phyloP scores from a whole-genome alignment of 2,797 vertebrate species.

The Lophotriccus pileatus region DNA sequence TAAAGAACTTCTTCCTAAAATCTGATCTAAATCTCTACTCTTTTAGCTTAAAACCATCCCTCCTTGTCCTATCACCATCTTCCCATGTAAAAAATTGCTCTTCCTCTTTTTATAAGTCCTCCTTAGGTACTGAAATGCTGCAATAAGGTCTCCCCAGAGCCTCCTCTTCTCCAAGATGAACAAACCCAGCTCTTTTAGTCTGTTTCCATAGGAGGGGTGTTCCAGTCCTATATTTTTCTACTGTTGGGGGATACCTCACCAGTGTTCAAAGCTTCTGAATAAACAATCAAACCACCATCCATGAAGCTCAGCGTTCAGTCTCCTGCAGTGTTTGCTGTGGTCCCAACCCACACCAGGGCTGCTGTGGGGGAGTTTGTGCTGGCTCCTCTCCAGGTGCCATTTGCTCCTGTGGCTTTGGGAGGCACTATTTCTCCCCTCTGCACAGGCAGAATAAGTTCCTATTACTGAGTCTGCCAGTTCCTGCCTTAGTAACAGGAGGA shows the following conservation, averaged over 20 bases:
- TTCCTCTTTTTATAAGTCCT: not conserved
- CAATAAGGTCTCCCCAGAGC: not conserved
- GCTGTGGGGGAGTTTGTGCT: not conserved
- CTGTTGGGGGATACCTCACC: not conserved
- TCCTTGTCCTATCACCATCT: not conserved
- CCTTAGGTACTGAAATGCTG: not conserved
- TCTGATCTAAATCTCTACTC: not conserved
- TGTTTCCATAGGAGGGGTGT: not conserved
- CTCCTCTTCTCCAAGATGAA: not conserved
- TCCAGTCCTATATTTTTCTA: not conserved
- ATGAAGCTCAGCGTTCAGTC: not conserved
- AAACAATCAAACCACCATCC: not conserved
- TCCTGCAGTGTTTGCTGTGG: not conserved
- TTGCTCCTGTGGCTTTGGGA: not conserved
- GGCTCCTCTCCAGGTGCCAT: not conserved
- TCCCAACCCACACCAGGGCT: not conserved
- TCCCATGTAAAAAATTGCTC: not conserved
- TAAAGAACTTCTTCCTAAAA: not conserved
- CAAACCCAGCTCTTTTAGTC: not conserved
- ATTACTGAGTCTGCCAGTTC: not conserved
- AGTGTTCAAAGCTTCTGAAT: not conserved
- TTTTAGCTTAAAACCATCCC: not conserved
- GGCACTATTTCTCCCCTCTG: not conserved
- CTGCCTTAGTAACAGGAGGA: not conserved
- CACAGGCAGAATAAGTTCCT: not conserved